Conservation (phyloP, 2,888 invertebrate genomes). For the Candidula unifasciata region DNA sequence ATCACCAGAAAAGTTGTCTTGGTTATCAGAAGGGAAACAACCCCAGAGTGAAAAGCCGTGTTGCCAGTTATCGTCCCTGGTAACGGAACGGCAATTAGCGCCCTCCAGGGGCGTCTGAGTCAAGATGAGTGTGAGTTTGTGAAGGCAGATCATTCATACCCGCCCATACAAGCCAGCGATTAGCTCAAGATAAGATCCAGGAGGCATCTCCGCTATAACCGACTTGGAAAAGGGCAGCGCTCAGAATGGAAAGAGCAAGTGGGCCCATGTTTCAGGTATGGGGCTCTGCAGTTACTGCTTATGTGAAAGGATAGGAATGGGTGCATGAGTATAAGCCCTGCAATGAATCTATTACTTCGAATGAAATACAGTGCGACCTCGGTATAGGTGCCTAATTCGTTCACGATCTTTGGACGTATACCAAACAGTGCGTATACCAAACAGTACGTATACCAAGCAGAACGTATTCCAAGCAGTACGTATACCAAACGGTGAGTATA, state of each 20-base stretch:
- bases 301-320: too few relatives aligned
- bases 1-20: slow-evolving; percentile 33
- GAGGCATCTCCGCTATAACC: slow-evolving; percentile 9
- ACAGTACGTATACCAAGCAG: too few relatives aligned
- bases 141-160: slow-evolving; percentile 42
- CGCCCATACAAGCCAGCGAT: slow-evolving; percentile 24
- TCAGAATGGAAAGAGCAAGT: neutral
- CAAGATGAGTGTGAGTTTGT: slow-evolving; percentile 44
- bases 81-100: slow-evolving; percentile 45
- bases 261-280: neutral
- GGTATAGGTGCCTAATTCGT: too few relatives aligned
- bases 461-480: too few relatives aligned
- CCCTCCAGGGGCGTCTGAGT: slow-evolving; percentile 46
- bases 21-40: slow-evolving; percentile 38
- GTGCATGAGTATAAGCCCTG: too few relatives aligned
- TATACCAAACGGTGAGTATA: too few relatives aligned
- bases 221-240: neutral
- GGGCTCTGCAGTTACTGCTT: neutral
- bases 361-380: too few relatives aligned
- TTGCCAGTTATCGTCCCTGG: slow-evolving; percentile 43
- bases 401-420: too few relatives aligned
- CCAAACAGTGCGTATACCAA: too few relatives aligned
- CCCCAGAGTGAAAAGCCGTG: slow-evolving; percentile 24
- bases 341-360: too few relatives aligned
- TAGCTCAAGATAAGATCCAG: neutral